Base-by-base conservation (phyloP, 1,140 invertebrate genomes). In the Pseudomyrmex cubaensis region DNA sequence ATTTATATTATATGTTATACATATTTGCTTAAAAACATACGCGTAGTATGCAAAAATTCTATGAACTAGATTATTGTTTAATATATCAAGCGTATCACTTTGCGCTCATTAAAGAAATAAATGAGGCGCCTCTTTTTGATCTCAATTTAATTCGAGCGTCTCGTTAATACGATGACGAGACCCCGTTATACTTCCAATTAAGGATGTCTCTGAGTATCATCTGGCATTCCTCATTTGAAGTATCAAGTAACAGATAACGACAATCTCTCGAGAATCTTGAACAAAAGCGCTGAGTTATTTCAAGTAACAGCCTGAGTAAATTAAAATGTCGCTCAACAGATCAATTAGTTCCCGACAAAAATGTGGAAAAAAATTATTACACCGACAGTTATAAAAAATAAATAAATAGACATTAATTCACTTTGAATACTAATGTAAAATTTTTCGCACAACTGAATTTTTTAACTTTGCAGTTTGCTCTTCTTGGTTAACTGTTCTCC, bases 111-210 rank as follows among this genome's bases (percentile, higher is more conserved):
- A 70, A 59, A 70, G n/a, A 48, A 50, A 70, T 70, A 59, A 66
- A 50, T 70, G 15, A 70, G 25, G 0, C 15, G 50, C 13, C n/a
- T 69, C 5, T 56, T 77, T 7, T 59, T 70, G 54, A 59, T 70
- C 20, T 70, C 15, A 57, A 59, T 59, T 78, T 72, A 80, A 80
- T 80, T 80, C 56, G 20, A 70, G 54, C 44, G 12, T 12, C 22
- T 80, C 56, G 50, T 70, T 70, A 80, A 70, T 72, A 57, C n/a
- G 35, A 61, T 72, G 8, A 46, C 17, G 62, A 77, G 62, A 77
- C 2, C 10, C 22, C 3, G n/a, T 80, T 72, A 44, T 61, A 78
- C 10, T 70, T 80, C 44, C 66, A 80, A 80, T 80, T 80, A 72
- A 61, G 20, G 12, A 25, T 70, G 5, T 70, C 44, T 80, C 10